Evolutionary conservation across 2,113 vertebrate genomes (phyloP).

Genomic region (Bubo scandiacus): DNA sequence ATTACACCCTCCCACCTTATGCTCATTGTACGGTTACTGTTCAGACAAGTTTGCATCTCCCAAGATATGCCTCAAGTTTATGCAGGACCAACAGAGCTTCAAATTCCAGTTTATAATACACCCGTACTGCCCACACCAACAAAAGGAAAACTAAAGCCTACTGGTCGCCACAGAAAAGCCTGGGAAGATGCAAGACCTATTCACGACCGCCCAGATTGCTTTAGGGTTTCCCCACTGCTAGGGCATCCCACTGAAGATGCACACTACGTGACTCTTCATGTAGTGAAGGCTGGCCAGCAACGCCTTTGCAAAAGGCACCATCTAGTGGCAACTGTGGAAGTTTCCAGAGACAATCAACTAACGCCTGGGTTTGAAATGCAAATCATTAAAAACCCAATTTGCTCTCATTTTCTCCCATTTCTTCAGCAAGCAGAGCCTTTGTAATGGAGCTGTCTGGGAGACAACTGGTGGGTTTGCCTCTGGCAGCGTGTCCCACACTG

Average conservation of each 20-base stretch:
- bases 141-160: background rate
- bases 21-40: background rate
- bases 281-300: background rate
- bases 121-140: background rate
- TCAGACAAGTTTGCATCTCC: background rate
- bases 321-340: background rate
- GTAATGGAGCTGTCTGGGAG: background rate
- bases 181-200: background rate
- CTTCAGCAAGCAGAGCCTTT: background rate
- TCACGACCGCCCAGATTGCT: background rate
- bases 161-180: background rate
- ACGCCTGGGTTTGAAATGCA: background rate
- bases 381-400: background rate
- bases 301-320: constrained; percentile 32
- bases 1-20: background rate
- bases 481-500: rapidly evolving
- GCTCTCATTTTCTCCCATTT: background rate
- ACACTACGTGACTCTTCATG: rapidly evolving
- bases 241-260: background rate
- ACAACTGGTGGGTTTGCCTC: background rate
- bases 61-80: rapidly evolving
- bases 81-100: background rate
- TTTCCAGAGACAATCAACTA: background rate
- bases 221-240: background rate
- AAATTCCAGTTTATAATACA: background rate